Conservation (phyloP, 2,888 invertebrate genomes). For the Bellardia pandia region DNA sequence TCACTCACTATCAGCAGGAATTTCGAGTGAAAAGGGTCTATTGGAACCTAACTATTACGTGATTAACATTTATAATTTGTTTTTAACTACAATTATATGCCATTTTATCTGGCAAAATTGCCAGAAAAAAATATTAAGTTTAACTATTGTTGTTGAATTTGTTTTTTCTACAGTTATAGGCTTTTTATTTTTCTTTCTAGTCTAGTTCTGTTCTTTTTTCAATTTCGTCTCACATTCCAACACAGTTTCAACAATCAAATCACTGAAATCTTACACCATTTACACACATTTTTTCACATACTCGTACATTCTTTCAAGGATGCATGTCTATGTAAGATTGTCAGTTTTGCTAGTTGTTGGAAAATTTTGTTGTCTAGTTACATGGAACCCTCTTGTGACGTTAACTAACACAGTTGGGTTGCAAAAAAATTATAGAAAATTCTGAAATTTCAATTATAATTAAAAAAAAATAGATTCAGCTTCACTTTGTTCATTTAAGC, state of each 20-base stretch:
- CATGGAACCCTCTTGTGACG: background rate
- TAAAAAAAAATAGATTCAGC: too few species aligned
- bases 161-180: conserved; percentile 8
- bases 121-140: conserved; percentile 1
- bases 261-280: conserved; percentile 62
- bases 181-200: background rate
- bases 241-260: conserved; percentile 44
- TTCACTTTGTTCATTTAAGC: too few species aligned
- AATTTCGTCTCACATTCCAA: conserved; percentile 19
- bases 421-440: too few species aligned
- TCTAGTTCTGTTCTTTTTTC: background rate
- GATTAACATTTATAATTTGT: conserved; percentile 60
- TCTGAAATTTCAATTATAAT: too few species aligned
- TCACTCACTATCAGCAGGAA: conserved; percentile 7
- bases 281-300: conserved; percentile 56
- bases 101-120: background rate
- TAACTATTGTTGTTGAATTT: conserved; percentile 42
- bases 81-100: background rate
- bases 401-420: too few species aligned
- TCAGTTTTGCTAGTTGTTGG: background rate
- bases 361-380: background rate
- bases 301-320: background rate
- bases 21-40: conserved; percentile 9
- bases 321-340: conserved; percentile 6
- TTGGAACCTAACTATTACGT: conserved; percentile 48